Percentiles rank a stretch among this genome's conserved stretches.
Conservation (phyloP, 2,797 vertebrate species). For the Anguilla anguilla region DNA sequence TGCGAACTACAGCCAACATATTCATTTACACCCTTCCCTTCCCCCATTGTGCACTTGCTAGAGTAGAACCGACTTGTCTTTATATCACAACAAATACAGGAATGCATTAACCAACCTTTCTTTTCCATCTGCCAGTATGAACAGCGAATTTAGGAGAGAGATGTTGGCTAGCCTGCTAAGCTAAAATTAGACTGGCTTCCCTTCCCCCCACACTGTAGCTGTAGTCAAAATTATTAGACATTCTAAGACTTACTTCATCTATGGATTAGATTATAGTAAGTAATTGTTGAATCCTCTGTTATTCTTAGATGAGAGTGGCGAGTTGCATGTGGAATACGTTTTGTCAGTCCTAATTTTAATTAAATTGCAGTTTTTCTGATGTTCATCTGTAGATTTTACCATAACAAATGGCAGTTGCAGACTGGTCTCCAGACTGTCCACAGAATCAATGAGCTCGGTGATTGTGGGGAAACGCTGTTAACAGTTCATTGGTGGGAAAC, state of each 20-base stretch:
- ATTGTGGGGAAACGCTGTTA: neutral
- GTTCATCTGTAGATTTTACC: neutral
- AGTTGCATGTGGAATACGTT: neutral
- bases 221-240: neutral
- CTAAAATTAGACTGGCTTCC: neutral
- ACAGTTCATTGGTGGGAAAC: neutral
- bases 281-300: neutral
- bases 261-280: neutral
- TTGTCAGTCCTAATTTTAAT: neutral
- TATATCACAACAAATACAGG: neutral
- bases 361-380: neutral
- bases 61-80: neutral
- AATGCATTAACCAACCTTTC: neutral
- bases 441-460: conserved; percentile 5
- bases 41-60: neutral
- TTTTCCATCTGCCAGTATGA: neutral
- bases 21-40: neutral
- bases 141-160: neutral
- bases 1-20: neutral
- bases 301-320: neutral
- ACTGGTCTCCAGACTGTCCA: neutral
- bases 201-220: neutral
- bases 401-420: conserved; percentile 13
- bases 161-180: neutral
- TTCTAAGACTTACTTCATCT: neutral